A percentile compares a stretch with the other conserved stretches of the same genome.
phyloP scores from a whole-genome alignment of 2,888 invertebrate genomes.

The Drosophila tripunctata region DNA sequence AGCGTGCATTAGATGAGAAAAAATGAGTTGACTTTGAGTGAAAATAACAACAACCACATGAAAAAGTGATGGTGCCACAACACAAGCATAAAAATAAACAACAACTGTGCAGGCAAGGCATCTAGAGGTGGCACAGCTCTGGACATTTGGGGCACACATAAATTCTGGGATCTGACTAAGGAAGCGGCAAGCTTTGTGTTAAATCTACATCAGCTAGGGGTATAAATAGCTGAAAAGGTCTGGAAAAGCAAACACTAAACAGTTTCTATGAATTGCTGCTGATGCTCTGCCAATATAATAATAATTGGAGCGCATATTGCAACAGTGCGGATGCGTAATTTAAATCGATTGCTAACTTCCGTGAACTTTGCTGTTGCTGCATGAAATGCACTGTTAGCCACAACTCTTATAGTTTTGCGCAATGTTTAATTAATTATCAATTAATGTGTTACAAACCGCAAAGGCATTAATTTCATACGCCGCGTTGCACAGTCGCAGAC shows the following conservation, averaged over 20 bases:
- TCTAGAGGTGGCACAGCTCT: constrained; percentile 34
- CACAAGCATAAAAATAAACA: not conserved
- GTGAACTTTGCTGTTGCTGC: constrained; percentile 12
- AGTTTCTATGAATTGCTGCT: too few relatives aligned
- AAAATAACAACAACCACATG: constrained; percentile 37
- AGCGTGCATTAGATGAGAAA: constrained; percentile 78
- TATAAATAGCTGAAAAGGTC: not conserved
- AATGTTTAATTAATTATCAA: constrained; percentile 79
- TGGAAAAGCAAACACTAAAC: not conserved
- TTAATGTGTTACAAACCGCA: constrained; percentile 76
- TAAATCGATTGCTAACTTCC: constrained; percentile 34
- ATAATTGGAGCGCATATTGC: constrained; percentile 1
- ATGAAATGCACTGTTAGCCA: constrained; percentile 52
- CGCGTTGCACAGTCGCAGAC: constrained; percentile 68
- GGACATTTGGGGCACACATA: constrained; percentile 60
- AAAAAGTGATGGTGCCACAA: constrained; percentile 18
- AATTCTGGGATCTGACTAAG: constrained; percentile 34
- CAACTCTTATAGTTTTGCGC: constrained; percentile 60
- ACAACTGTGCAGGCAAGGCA: constrained; percentile 12
- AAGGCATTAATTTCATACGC: constrained; percentile 74
- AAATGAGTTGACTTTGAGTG: constrained; percentile 79
- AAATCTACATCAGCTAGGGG: constrained; percentile 5
- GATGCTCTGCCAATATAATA: not conserved
- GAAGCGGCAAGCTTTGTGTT: constrained; percentile 2
- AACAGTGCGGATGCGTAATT: constrained; percentile 38